phyloP scores from a whole-genome alignment of 2,888 invertebrate genomes.

The Acanthoscelides obtectus region DNA sequence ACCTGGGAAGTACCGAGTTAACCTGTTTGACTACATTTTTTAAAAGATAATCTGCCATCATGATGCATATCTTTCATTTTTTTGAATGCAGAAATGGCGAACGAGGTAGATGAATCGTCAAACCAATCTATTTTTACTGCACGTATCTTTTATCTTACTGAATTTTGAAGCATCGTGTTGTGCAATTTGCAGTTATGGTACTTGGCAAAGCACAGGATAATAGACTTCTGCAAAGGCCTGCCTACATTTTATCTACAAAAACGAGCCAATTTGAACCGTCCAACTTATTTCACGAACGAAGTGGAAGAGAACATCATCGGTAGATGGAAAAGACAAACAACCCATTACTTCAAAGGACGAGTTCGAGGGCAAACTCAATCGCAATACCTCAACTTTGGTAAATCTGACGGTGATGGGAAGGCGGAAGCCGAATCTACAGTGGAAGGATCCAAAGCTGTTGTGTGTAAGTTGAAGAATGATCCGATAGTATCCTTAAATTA shows the following conservation, averaged over 20 bases:
- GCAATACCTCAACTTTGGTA: constrained; percentile 71
- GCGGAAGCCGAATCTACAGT: constrained; percentile 78
- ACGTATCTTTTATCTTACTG: too few relatives aligned
- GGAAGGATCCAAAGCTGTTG: constrained; percentile 64
- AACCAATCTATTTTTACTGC: too few relatives aligned
- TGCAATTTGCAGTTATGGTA: constrained; percentile 43
- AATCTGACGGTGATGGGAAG: constrained; percentile 57
- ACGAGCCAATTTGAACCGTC: constrained; percentile 9
- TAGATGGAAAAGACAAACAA: constrained; percentile 31
- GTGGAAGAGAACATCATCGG: constrained; percentile 11
- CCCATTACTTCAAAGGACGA: constrained; percentile 44
- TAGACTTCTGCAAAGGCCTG: constrained; percentile 48
- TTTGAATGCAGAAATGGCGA: too few relatives aligned
- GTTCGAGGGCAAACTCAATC: constrained; percentile 78
- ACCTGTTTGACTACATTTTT: too few relatives aligned
- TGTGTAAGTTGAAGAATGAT: constrained; percentile 72
- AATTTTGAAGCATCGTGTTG: background rate
- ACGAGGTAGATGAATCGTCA: too few relatives aligned
- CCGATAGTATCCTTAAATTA: too few relatives aligned
- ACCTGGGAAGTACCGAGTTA: too few relatives aligned
- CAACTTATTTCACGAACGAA: constrained; percentile 6
- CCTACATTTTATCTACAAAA: constrained; percentile 43
- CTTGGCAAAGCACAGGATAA: constrained; percentile 47
- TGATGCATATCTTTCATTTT: too few relatives aligned
- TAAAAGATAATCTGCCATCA: too few relatives aligned